Evolutionary conservation across 2,797 vertebrate species (phyloP), one percentile per base, ranked within the genome.

Genomic region (Pelobates cultripes): DNA sequence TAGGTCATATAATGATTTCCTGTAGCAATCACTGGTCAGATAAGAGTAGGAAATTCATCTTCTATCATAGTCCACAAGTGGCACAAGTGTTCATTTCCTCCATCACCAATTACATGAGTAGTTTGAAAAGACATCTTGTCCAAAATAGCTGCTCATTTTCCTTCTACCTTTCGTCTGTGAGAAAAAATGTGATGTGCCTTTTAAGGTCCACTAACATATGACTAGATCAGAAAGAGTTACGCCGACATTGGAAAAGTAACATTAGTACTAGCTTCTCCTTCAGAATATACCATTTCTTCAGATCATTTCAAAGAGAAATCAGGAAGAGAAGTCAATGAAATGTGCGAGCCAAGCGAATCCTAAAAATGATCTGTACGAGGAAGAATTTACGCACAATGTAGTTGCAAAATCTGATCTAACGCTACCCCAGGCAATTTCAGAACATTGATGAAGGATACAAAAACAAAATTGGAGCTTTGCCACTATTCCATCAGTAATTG

Each of bases 371-470:
- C 81, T 79, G 72, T 63, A 66, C 69, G 81, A 53, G 40, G 67
- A 67, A 78, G 43, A 64, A 70, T 61, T 66, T 63, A 71, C 72
- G 55, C 44, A 71, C 45, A 71, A 44, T 70, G 68, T 41, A 74
- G 55, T 47, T 28, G 75, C 76, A 69, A 15, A 75, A 83, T 79
- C 7, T 66, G 77, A 84, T 75, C 51, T 43, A 75, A 67, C 13
- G 60, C 15, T 63, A 72, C 82, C 82, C 17, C 72, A 75, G 82
- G 82, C 72, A 57, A 70, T 84, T 75, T 79, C 44, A 66, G 28
- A 64, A 40, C 64, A 64, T 79, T 83, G 47, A 78, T 73, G 81
- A 57, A 78, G 45, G 76, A 69, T 71, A 79, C 71, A 77, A 82
- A 70, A 82, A 28, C 1, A 28, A 28, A 3, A 75, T 41, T 81